These are phyloP conservation scores for Sternotherus odoratus DNA, from an alignment of 2,797 vertebrate species.

Conservation along the genomic window DNA sequence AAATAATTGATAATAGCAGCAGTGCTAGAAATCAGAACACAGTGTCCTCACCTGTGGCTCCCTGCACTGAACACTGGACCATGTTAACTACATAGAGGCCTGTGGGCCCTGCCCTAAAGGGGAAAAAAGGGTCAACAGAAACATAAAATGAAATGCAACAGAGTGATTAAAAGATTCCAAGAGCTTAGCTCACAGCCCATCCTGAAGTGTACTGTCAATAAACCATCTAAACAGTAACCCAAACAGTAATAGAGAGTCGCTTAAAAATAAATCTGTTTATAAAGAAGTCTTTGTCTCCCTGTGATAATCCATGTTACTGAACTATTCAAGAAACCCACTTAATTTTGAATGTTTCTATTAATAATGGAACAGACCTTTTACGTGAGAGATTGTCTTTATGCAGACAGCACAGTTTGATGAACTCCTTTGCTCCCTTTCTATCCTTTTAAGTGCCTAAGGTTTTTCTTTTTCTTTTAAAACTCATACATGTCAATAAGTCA, in stretches of 20 bases:
- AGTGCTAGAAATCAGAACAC: background rate
- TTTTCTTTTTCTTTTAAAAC: slow-evolving; percentile 10
- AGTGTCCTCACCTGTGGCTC: background rate
- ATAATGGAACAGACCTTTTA: slow-evolving; percentile 11
- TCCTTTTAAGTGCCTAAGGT: background rate
- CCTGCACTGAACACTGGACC: background rate
- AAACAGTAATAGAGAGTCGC: background rate
- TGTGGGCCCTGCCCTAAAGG: background rate
- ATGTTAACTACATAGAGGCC: background rate
- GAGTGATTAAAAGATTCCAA: background rate
- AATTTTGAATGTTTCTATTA: slow-evolving; percentile 23
- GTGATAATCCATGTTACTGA: background rate
- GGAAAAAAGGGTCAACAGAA: background rate
- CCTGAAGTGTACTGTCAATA: background rate
- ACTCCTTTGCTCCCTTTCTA: background rate
- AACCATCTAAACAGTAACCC: slow-evolving; percentile 7
- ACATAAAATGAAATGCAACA: background rate
- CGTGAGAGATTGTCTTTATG: background rate
- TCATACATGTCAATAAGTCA: background rate
- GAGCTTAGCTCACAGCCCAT: background rate
- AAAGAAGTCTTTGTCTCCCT: slow-evolving; percentile 21
- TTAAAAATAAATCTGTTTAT: background rate
- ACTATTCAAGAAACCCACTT: slow-evolving; percentile 13
- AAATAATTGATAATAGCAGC: background rate
- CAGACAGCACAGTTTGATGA: background rate